A percentile compares a stretch with the other conserved stretches of the same genome.
These are phyloP conservation scores for Lasiommata megera DNA, from an alignment of 2,888 invertebrate species.

Conservation along the genomic window DNA sequence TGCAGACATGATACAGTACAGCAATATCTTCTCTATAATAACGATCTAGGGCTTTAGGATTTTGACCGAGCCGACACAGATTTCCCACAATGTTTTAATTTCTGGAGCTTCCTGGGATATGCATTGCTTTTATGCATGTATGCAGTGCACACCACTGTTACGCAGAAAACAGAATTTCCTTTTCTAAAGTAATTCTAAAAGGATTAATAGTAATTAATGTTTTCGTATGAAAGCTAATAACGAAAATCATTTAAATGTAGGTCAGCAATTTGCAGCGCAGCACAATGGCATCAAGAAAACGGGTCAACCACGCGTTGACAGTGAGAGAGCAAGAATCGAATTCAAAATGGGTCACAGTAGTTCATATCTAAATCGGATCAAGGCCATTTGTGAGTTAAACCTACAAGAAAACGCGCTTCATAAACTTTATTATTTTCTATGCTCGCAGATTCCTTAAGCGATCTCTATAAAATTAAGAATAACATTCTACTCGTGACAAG, in stretches of 20 bases:
- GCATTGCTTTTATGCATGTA: too few species aligned
- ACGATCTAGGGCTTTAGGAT: too few species aligned
- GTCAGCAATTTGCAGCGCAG: slow-evolving; percentile 1
- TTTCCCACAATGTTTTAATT: too few species aligned
- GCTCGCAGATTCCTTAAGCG: not conserved
- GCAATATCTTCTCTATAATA: too few species aligned
- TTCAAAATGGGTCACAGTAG: slow-evolving; percentile 50
- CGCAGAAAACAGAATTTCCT: too few species aligned
- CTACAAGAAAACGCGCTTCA: not conserved
- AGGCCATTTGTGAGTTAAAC: slow-evolving; percentile 25
- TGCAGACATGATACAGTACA: too few species aligned
- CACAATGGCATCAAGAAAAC: slow-evolving; percentile 7
- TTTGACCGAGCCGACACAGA: too few species aligned
- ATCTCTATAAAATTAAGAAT: too few species aligned
- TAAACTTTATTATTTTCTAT: not conserved
- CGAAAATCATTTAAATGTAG: slow-evolving; percentile 11
- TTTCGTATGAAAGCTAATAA: not conserved
- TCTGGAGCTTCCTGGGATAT: too few species aligned
- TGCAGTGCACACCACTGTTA: too few species aligned
- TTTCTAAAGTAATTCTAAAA: too few species aligned
- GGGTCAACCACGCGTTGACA: slow-evolving; percentile 10
- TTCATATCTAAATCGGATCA: slow-evolving; percentile 47
- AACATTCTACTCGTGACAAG: too few species aligned
- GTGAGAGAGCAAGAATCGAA: slow-evolving; percentile 20
- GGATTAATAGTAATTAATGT: not conserved